Conservation (phyloP, 1,140 invertebrate genomes). For the Drosophila arawakana region DNA sequence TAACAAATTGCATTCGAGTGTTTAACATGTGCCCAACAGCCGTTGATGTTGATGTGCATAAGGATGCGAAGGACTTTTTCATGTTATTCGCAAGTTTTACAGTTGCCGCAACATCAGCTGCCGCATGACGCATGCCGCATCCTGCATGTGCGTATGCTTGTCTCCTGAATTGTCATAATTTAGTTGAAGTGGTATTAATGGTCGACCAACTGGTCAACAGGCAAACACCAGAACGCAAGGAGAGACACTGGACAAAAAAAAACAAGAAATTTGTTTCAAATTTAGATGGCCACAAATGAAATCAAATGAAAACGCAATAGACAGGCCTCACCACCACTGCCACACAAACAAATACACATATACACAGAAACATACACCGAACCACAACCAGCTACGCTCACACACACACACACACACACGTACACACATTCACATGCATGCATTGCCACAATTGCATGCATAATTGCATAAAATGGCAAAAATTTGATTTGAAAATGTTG, state of each 20-base stretch:
- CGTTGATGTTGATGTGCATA: constrained; percentile 77
- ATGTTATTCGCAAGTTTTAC: constrained; percentile 67
- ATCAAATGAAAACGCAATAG: constrained; percentile 56
- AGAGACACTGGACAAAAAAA: constrained; percentile 24
- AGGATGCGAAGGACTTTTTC: constrained; percentile 81
- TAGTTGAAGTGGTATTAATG: constrained; percentile 81
- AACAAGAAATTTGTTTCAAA: constrained; percentile 36
- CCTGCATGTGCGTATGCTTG: constrained; percentile 14
- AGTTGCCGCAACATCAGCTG: constrained; percentile 27
- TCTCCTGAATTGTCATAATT: constrained; percentile 67
- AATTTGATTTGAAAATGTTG: constrained; percentile 77
- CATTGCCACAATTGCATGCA: constrained; percentile 72
- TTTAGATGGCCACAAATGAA: constrained; percentile 52
- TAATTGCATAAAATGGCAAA: constrained; percentile 78
- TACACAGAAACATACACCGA: constrained; percentile 24
- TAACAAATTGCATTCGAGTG: constrained; percentile 83
- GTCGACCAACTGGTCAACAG: constrained; percentile 40
- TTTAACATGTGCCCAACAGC: constrained; percentile 81
- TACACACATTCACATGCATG: constrained; percentile 9
- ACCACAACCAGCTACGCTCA: neutral
- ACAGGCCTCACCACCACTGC: constrained; percentile 3
- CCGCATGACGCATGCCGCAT: constrained; percentile 43
- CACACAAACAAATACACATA: constrained; percentile 20
- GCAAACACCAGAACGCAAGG: constrained; percentile 24
- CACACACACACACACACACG: constrained; percentile 2